Evolutionary conservation across 2,888 invertebrate genomes (phyloP), one percentile per base, ranked within the genome.

Genomic region (Netelia melanura): DNA sequence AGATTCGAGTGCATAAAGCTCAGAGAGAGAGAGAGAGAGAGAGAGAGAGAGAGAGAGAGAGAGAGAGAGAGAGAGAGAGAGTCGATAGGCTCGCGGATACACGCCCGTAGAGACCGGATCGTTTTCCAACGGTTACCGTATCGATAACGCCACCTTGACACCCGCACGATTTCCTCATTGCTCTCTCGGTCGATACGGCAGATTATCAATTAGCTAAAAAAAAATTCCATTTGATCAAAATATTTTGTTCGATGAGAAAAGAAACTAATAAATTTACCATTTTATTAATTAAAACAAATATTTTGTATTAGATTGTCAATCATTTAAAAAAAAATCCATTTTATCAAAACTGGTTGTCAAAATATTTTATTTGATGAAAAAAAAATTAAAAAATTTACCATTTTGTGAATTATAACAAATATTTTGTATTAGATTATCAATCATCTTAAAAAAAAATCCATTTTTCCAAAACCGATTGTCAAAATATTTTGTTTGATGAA

Each of bases 1-100:
- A 84, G 81, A 84, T 84, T 84, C 84, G 62, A 52, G 54, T 56
- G 71, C 72, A 71, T 81, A 77, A 77, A 65, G 78, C 68, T 38
- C 52, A 65, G 81, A 70, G 74, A 81, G 25, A 25, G 25, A 25
- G 25, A 25, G 25, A 25, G 25, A 25, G 25, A 25, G 25, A 25
- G 25, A 25, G 25, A 25, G 25, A 25, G 25, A 25, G 17, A 17
- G 17, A 17, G 17, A 17, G 17, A 17, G 17, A 17, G 17, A 17
- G 17, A 17, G 17, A 17, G 17, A 17, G 17, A 17, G 0, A 17
- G 17, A 17, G 17, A 17, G 17, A 17, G 17, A 17, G 81, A 84
- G 81, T 84, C 84, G 74, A 84, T 84, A 84, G 74, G 56, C 67
- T 44, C 74, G 38, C 64, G 43, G 56, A 58, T 72, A 61, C 44